A percentile compares a stretch with the other conserved stretches of the same genome.
These are phyloP conservation scores for human (Homo sapiens) DNA, from an alignment of 2,113 vertebrate genomes.

Conservation along the genomic window GRCh38 chr1:148314501-148315000, in stretches of 20 bases:
- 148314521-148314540: neutral
- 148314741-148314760: neutral
- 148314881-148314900: neutral
- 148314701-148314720: neutral
- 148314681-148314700: neutral
- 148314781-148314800: neutral
- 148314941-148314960: too few relatives aligned
- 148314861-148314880: neutral
- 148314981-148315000: too few relatives aligned
- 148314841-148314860: neutral
- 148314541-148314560: neutral
- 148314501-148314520: neutral
- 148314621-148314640: neutral
- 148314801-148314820: neutral
- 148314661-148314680: neutral
- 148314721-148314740: neutral
- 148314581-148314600: neutral
- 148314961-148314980: too few relatives aligned
- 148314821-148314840: neutral
- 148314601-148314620: neutral
- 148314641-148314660: neutral
- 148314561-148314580: accelerated
- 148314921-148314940: too few relatives aligned
- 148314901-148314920: neutral
- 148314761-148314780: neutral